Evolutionary conservation across 2,888 invertebrate genomes (phyloP).

Genomic region (Capitulum mitella): DNA sequence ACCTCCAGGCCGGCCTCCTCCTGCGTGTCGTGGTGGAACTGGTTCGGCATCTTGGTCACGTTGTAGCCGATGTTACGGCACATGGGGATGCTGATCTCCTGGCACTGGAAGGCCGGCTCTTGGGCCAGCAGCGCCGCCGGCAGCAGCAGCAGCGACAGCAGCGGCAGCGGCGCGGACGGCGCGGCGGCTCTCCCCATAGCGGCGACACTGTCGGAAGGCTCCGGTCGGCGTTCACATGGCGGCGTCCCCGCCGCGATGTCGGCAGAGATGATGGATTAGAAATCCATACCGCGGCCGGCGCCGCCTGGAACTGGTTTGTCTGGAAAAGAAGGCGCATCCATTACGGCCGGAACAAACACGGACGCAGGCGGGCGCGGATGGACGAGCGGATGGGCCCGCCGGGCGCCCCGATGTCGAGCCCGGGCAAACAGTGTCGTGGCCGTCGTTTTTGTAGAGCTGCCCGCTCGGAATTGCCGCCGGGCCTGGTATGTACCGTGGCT

Average conservation of each 20-base stretch:
- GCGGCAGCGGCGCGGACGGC: background rate
- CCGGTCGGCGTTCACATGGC: background rate
- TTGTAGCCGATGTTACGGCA: slow-evolving; percentile 92
- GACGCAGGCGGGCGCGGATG: background rate
- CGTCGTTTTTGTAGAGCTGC: no score
- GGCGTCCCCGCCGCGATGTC: background rate
- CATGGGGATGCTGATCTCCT: slow-evolving; percentile 83
- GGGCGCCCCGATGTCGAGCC: no score
- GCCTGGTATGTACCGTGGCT: no score
- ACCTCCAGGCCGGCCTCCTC: slow-evolving; percentile 91
- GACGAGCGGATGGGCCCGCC: no score
- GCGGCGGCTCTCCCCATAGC: background rate
- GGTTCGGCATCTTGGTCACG: slow-evolving; percentile 91
- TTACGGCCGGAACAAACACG: background rate
- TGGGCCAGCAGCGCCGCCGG: background rate
- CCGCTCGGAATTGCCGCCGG: no score
- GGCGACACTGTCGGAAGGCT: background rate
- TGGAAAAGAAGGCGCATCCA: background rate
- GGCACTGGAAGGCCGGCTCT: slow-evolving; percentile 52
- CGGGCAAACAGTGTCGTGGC: no score
- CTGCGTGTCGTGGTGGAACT: slow-evolving; percentile 82
- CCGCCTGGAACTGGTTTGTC: background rate
- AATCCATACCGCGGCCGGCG: background rate
- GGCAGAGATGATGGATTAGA: background rate
- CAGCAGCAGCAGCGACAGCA: background rate